Evolutionary conservation across 2,797 vertebrate species (phyloP).

Genomic region (Coendou prehensilis): DNA sequence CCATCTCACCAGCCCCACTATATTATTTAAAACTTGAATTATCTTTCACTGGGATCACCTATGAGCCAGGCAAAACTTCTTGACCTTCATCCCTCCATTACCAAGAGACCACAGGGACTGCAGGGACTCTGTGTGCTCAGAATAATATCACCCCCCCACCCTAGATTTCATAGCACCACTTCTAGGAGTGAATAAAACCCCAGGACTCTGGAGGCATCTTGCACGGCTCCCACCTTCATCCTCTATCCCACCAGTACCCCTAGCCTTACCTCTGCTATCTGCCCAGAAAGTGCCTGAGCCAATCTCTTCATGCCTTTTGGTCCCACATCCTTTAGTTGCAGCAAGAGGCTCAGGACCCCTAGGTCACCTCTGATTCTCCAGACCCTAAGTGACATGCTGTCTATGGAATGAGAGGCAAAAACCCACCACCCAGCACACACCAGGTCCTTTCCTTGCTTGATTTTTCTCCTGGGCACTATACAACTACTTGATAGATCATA

Average conservation of each 20-base stretch:
- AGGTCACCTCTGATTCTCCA: background rate
- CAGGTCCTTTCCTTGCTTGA: too few relatives aligned
- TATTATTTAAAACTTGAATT: background rate
- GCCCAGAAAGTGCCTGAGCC: background rate
- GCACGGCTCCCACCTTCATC: background rate
- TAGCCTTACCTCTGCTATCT: background rate
- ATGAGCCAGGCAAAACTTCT: background rate
- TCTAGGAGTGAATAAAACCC: background rate
- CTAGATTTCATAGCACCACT: background rate
- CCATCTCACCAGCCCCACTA: too few relatives aligned
- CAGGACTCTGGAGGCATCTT: background rate
- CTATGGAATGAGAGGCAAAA: background rate
- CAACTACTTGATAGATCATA: background rate
- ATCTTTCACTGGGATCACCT: too few relatives aligned
- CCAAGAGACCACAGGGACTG: background rate
- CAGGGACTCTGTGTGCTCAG: accelerated
- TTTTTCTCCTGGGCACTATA: background rate
- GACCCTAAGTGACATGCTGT: background rate
- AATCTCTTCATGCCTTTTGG: background rate
- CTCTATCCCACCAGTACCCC: background rate
- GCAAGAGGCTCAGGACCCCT: background rate
- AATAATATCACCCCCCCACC: accelerated
- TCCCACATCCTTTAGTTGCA: background rate
- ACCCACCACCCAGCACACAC: background rate
- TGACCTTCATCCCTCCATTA: background rate